phyloP scores from a whole-genome alignment of 1,140 invertebrate genomes.

The Procambarus virginalis region DNA sequence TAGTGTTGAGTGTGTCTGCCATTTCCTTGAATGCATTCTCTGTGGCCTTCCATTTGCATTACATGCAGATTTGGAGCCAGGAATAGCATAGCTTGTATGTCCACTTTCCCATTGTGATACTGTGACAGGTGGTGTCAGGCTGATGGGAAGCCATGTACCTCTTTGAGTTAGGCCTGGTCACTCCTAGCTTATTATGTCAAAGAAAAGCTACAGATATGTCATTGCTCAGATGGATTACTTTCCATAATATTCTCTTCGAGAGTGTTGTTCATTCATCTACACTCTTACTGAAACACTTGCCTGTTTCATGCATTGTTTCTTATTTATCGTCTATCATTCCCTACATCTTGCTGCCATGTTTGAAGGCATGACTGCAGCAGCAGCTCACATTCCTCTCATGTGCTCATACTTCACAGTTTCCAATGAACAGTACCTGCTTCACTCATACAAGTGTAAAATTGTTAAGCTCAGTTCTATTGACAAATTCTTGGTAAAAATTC shows the following conservation, averaged over 20 bases:
- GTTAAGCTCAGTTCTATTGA: too few species aligned
- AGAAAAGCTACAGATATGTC: slow-evolving; percentile 7
- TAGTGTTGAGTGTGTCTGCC: background rate
- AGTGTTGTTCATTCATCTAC: too few species aligned
- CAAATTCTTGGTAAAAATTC: too few species aligned
- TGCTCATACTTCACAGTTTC: too few species aligned
- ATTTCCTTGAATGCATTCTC: slow-evolving; percentile 9
- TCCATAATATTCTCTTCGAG: background rate
- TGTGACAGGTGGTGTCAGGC: background rate
- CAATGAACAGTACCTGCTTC: too few species aligned
- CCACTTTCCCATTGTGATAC: slow-evolving; percentile 17
- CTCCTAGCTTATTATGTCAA: background rate
- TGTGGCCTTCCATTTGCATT: background rate
- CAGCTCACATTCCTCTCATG: too few species aligned
- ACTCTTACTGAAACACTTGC: too few species aligned
- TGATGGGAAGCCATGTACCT: background rate
- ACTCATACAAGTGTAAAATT: too few species aligned
- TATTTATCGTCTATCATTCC: background rate
- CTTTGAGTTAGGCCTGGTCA: background rate
- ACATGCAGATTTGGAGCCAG: background rate
- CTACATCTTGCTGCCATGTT: background rate
- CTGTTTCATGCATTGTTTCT: background rate
- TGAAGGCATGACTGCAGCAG: background rate
- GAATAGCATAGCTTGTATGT: slow-evolving; percentile 7
- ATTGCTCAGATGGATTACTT: background rate